These are phyloP conservation scores for Oxytorus armatus DNA, from an alignment of 2,888 invertebrate genomes.

Conservation along the genomic window DNA sequence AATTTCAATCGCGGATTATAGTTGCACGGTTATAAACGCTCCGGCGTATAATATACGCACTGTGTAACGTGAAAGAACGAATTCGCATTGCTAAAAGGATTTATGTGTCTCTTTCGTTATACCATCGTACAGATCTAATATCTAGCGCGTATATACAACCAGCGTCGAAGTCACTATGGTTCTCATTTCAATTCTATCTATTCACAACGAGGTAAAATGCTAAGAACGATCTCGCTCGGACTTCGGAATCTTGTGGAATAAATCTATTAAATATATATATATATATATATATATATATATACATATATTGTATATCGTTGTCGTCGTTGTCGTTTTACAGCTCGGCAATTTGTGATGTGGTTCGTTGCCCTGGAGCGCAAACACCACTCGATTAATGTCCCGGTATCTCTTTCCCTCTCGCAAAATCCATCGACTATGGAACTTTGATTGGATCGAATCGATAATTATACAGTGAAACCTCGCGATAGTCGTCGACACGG, in stretches of 20 bases:
- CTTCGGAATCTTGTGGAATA: constrained; percentile 54
- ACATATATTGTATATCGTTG: constrained; percentile 11
- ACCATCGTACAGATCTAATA: constrained; percentile 31
- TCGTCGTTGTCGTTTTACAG: constrained; percentile 38
- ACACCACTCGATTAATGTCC: constrained; percentile 32
- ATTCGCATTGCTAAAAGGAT: constrained; percentile 63
- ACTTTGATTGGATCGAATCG: constrained; percentile 75
- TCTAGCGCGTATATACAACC: constrained; percentile 29
- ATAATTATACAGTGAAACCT: constrained; percentile 43
- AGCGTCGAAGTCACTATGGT: constrained; percentile 29
- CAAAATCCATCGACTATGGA: constrained; percentile 65
- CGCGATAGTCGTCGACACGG: constrained; percentile 19
- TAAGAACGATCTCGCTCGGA: constrained; percentile 49
- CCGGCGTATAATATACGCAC: constrained; percentile 48
- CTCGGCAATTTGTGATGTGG: constrained; percentile 60
- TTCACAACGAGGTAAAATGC: constrained; percentile 49
- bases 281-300: constrained; percentile 17
- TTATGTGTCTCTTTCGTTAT: constrained; percentile 57
- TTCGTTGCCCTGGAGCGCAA: constrained; percentile 56
- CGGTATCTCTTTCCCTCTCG: constrained; percentile 3
- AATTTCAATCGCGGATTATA: constrained; percentile 45
- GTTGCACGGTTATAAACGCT: constrained; percentile 22
- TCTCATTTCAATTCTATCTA: constrained; percentile 58
- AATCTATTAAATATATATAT: constrained; percentile 43
- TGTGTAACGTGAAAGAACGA: constrained; percentile 56